phyloP scores from a whole-genome alignment of 2,888 invertebrate genomes.

The Dicranocentrus wangi region DNA sequence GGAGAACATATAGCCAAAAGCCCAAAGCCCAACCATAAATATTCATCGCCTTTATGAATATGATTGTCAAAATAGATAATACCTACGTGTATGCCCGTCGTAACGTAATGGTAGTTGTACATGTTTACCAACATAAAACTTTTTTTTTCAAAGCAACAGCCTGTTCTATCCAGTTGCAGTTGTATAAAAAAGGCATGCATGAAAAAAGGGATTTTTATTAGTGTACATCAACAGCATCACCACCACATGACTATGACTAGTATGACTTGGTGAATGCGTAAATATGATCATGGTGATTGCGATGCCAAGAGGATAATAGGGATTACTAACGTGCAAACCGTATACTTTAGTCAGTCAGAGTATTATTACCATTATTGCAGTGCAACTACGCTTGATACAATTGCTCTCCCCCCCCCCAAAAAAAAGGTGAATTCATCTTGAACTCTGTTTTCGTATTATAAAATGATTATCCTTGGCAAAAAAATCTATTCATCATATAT shows the following conservation, averaged over 20 bases:
- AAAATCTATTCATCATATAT: too few species aligned
- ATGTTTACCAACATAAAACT: constrained; percentile 3
- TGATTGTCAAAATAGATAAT: too few species aligned
- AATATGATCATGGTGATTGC: neutral
- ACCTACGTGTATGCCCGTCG: too few species aligned
- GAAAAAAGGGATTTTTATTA: neutral
- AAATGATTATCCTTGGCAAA: too few species aligned
- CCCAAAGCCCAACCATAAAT: too few species aligned
- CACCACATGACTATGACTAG: constrained; percentile 6
- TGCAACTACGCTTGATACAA: constrained; percentile 12
- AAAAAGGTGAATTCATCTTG: too few species aligned
- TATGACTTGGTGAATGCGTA: neutral
- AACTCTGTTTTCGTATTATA: too few species aligned
- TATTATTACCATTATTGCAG: constrained; percentile 13
- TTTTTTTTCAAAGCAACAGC: constrained; percentile 9
- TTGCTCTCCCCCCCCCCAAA: too few species aligned
- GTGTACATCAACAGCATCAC: constrained; percentile 14
- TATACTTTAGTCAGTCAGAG: neutral
- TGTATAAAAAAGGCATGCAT: constrained; percentile 5
- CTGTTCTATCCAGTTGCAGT: constrained; percentile 24
- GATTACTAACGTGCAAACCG: neutral
- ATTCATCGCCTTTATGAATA: too few species aligned
- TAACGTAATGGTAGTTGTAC: too few species aligned
- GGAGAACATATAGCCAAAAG: too few species aligned
- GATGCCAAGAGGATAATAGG: constrained; percentile 7